Evolutionary conservation across 53 echinoderm and acorn worm genomes (phyloP).

Genomic region (Pentamera pediparva): DNA sequence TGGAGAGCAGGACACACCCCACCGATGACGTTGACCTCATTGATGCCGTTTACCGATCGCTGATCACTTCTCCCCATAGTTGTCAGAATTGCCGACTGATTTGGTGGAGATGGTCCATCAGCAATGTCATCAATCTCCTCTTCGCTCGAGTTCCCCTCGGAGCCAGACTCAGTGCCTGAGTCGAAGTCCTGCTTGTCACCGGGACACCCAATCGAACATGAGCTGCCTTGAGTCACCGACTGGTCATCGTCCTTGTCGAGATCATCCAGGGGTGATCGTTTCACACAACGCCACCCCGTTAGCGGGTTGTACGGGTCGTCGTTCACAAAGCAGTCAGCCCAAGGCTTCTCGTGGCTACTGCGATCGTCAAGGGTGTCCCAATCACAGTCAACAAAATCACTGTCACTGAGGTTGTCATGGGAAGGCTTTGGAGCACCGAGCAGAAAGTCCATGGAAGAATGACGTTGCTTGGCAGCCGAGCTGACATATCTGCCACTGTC

Average conservation of each 20-base stretch:
- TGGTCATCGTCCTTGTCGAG: background rate
- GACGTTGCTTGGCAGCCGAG: constrained; percentile 3
- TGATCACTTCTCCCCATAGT: too few species aligned
- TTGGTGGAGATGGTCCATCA: background rate
- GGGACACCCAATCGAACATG: too few species aligned
- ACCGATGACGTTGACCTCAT: background rate
- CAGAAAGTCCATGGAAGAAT: constrained; percentile 24
- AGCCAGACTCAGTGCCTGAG: constrained; percentile 28
- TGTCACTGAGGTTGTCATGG: constrained; percentile 1
- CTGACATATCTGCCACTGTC: too few species aligned
- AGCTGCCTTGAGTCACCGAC: too few species aligned
- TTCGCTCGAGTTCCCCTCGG: constrained; percentile 1
- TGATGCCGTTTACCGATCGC: too few species aligned
- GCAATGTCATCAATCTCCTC: background rate
- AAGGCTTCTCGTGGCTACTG: background rate
- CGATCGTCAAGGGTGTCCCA: constrained; percentile 16
- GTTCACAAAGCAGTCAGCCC: constrained; percentile 12
- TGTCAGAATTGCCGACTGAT: too few species aligned
- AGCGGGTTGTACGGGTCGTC: constrained; percentile 60
- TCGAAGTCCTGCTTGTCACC: constrained; percentile 32
- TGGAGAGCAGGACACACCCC: background rate
- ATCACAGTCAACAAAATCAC: constrained; percentile 29
- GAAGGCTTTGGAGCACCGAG: background rate
- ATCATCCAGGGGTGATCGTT: background rate
- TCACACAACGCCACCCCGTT: constrained; percentile 41